A percentile compares a stretch with the other conserved stretches of the same genome.
phyloP scores from a whole-genome alignment of 2,888 invertebrate genomes.

The Chydorus sphaericus region DNA sequence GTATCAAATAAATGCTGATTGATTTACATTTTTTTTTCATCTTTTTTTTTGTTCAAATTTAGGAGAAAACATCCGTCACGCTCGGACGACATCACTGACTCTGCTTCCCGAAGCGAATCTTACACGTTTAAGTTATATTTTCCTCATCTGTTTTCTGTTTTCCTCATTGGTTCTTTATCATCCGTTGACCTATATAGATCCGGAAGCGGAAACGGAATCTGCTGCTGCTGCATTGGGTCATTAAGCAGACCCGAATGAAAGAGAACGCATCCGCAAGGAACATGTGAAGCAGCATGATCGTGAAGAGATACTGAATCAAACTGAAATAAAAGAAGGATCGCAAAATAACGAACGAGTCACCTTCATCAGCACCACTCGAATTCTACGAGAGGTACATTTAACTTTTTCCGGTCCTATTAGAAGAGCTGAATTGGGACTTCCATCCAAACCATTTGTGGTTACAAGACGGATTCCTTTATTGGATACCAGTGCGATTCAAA shows the following conservation, averaged over 20 bases:
- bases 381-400: not conserved
- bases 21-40: too few species aligned
- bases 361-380: slow-evolving; percentile 10
- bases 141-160: not conserved
- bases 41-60: too few species aligned
- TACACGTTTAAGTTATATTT: too few species aligned
- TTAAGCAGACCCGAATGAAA: not conserved
- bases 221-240: not conserved
- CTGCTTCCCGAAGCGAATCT: too few species aligned
- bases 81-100: not conserved
- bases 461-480: not conserved
- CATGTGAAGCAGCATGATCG: slow-evolving; percentile 30
- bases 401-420: not conserved
- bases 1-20: too few species aligned
- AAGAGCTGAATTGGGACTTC: not conserved
- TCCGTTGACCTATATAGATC: not conserved
- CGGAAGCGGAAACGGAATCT: not conserved
- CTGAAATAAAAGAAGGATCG: slow-evolving; percentile 39
- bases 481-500: not conserved
- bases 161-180: not conserved
- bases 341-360: slow-evolving; percentile 27
- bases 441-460: not conserved
- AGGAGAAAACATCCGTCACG: not conserved
- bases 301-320: slow-evolving; percentile 37
- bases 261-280: not conserved